Percentiles rank a stretch among this genome's conserved stretches.
Evolutionary conservation across 2,888 invertebrate species (phyloP).

Genomic region (Cryptophagus acutangulus): DNA sequence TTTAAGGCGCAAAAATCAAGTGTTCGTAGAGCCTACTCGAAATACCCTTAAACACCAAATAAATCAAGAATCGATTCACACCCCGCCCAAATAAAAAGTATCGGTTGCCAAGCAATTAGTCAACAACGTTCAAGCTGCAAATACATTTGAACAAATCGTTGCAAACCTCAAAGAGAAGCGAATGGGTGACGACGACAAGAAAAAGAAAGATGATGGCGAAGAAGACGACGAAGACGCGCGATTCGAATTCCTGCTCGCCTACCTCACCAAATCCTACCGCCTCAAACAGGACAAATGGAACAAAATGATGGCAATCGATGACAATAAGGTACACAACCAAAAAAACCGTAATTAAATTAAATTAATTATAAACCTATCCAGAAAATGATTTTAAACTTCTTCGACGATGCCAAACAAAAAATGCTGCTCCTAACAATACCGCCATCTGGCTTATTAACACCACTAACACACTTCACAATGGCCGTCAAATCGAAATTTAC

Average conservation of each 20-base stretch:
- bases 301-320: constrained; percentile 71
- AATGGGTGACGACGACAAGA: constrained; percentile 26
- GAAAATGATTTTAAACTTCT: constrained; percentile 54
- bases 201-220: constrained; percentile 38
- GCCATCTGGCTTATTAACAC: constrained; percentile 60
- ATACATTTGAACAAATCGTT: neutral
- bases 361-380: constrained; percentile 36
- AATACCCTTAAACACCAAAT: no score
- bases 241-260: constrained; percentile 74
- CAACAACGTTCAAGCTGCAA: neutral
- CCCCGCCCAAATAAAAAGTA: neutral
- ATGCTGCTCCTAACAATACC: constrained; percentile 60
- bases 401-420: constrained; percentile 48
- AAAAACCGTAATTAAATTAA: neutral
- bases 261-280: constrained; percentile 66
- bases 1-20: no score
- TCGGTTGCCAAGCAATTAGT: neutral
- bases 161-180: neutral
- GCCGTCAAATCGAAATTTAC: constrained; percentile 61
- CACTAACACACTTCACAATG: constrained; percentile 58
- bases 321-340: constrained; percentile 56
- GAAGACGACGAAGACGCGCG: constrained; percentile 58
- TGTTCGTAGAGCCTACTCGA: no score
- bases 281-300: constrained; percentile 84
- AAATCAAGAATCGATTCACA: no score